Base-by-base conservation (phyloP, 2,888 invertebrate species). In the Elmis aenea region DNA sequence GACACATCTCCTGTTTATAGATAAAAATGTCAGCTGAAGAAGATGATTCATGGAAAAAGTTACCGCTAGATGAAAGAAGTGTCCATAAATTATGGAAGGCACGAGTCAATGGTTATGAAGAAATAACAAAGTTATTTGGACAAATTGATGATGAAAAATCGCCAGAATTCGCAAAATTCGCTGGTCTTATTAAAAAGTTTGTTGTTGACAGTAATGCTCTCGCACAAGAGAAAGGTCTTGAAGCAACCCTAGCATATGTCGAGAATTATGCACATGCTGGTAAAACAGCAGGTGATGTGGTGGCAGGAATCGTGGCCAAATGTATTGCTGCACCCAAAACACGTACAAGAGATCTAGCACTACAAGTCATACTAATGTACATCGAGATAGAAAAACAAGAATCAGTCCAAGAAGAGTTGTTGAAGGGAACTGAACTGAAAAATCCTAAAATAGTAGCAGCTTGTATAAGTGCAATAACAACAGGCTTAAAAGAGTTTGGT, bases 41-140 rank as follows among this genome's bases (percentile, higher is more conserved):
- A 63, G 88, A 88, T 57, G 87, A 85, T 47, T 89, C 91, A 69
- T 91, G 83, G 62, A 82, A 85, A 54, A 91, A 91, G 69, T 69
- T 91, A 45, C 81, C 90, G 1, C 73, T 91, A 26, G 95, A 96
- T 50, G 95, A 96, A 38, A 81, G 89, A 64, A 90, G 90, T 66
- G 80, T 86, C 9, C 95, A 96, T 67, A 96, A 95, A 72, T 71
- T 86, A 35, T 97, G 96, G 96, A 95, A 95, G 68, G 96, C 95
- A 3, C 77, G 97, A 48, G 77, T 94, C 2, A 83, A 85, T 49
- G 97, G 95, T 0, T 97, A 95, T 57, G 94, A 95, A 66, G 94
- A 94, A 65, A 87, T 91, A 0, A 79, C 85, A 4, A 94, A 91
- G 64, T 72, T 88, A 9, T 95, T 96, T 67, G 79, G 82, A 47